Percentiles rank a stretch among this genome's conserved stretches.
Conservation (phyloP, 2,888 invertebrate genomes). For the Mythimna lalbum region DNA sequence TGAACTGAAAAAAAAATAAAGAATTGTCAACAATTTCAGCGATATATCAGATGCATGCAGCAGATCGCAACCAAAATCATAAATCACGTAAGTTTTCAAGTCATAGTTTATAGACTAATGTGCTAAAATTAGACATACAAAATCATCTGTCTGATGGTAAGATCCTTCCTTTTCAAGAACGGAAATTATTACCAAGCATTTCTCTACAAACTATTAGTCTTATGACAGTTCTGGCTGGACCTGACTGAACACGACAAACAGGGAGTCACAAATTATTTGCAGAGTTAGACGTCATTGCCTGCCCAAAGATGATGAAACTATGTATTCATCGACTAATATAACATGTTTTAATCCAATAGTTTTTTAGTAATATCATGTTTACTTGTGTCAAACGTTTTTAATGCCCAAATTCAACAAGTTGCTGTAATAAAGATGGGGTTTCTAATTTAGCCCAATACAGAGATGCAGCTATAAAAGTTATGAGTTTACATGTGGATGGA, state of each 20-base stretch:
- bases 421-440: not conserved
- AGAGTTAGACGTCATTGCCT: constrained; percentile 46
- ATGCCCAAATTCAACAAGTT: too few relatives aligned
- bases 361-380: constrained; percentile 17
- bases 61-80: too few relatives aligned
- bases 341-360: not conserved
- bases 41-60: not conserved
- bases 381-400: constrained; percentile 2
- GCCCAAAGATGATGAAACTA: constrained; percentile 38
- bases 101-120: too few relatives aligned
- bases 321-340: constrained; percentile 70
- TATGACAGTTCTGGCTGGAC: too few relatives aligned
- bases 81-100: too few relatives aligned
- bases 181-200: not conserved
- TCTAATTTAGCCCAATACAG: not conserved
- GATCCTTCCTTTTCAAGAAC: not conserved
- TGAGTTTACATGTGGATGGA: too few relatives aligned
- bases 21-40: constrained; percentile 50
- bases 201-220: too few relatives aligned
- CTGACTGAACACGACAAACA: too few relatives aligned
- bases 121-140: not conserved
- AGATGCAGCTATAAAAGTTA: too few relatives aligned
- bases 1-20: constrained; percentile 81
- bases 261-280: constrained; percentile 74
- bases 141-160: not conserved